Evolutionary conservation across 2,888 invertebrate genomes (phyloP).

Genomic region (Lasioglossum pauxillum): DNA sequence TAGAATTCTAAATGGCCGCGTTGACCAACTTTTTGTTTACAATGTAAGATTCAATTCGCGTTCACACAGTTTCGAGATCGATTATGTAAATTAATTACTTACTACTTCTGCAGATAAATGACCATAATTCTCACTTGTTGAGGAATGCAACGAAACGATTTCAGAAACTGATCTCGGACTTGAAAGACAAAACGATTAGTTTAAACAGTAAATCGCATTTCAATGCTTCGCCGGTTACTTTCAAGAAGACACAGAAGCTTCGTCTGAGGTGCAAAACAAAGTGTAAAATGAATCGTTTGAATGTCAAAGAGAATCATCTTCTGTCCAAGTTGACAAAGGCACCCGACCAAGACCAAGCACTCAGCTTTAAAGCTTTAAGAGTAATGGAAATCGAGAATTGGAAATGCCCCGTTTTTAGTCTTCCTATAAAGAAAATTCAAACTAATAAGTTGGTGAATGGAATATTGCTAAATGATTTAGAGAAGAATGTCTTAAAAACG

Average conservation of each 20-base stretch:
- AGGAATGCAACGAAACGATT: conserved; percentile 57
- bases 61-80: not conserved
- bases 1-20: conserved; percentile 58
- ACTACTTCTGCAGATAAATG: conserved; percentile 67
- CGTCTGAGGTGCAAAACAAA: conserved; percentile 65
- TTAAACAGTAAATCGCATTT: conserved; percentile 45
- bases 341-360: conserved; percentile 59
- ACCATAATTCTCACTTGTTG: conserved; percentile 58
- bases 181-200: conserved; percentile 44
- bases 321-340: conserved; percentile 59
- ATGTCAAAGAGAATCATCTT: conserved; percentile 42
- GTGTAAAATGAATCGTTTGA: conserved; percentile 65
- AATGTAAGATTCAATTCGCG: conserved; percentile 39
- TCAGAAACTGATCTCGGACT: conserved; percentile 48
- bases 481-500: conserved; percentile 85
- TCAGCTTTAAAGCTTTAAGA: conserved; percentile 76
- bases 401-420: conserved; percentile 73
- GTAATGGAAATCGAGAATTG: conserved; percentile 70
- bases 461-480: conserved; percentile 83
- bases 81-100: not conserved
- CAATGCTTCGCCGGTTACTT: not conserved
- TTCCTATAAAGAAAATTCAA: conserved; percentile 83
- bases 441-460: conserved; percentile 85
- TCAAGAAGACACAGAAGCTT: conserved; percentile 63
- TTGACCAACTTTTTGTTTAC: conserved; percentile 51